Base-by-base conservation (phyloP, 92 coral and sea anemone genomes). In the Siderastrea radians region DNA sequence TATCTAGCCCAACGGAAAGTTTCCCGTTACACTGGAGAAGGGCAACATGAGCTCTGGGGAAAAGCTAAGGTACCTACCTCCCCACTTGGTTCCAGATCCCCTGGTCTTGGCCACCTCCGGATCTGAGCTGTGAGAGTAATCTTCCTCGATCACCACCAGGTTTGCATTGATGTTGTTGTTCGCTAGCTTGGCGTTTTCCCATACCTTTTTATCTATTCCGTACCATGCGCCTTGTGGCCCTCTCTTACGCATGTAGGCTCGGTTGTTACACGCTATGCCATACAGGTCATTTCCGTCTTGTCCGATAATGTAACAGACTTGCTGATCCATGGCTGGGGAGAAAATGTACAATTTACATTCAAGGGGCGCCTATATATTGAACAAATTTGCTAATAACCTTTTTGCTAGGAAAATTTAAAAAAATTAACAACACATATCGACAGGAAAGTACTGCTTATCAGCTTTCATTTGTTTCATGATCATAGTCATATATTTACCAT, bases 211-310 rank as follows among this genome's bases (percentile, higher is more conserved):
- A 14, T 88, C 80, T 38, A 95, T 91, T 1, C 95, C 93, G 61
- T 78, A 91, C 98, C 98, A 95, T 10, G 73, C 89, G 0, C 79
- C 85, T 1, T 69, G 64, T 5, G 81, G 55, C 49, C 92, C 72
- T 6, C 58, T 68, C 79, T 93, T 90, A 79, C 86, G 89, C 95
- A 95, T 93, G 91, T 95, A 95, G 19, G 95, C 94, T 44, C 89
- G 77, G 68, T 72, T 87, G 85, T 93, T 95, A 14, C 85, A 83
- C 6, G 93, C 86, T 49, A 95, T 86, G 49, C 95, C 96, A 68
- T 91, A 95, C 89, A 95, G 67, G 49, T 69, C 74, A 57, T 71
- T 63, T 6, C 87, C 88, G 45, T 19, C 44, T 48, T 82, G 85
- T 17, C 93, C 96, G 53, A 93, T 93, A 5, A 93, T 68, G 47